Percentiles rank a stretch among this genome's conserved stretches.
phyloP scores from a whole-genome alignment of 2,888 invertebrate species.

The Philereme vetulata region DNA sequence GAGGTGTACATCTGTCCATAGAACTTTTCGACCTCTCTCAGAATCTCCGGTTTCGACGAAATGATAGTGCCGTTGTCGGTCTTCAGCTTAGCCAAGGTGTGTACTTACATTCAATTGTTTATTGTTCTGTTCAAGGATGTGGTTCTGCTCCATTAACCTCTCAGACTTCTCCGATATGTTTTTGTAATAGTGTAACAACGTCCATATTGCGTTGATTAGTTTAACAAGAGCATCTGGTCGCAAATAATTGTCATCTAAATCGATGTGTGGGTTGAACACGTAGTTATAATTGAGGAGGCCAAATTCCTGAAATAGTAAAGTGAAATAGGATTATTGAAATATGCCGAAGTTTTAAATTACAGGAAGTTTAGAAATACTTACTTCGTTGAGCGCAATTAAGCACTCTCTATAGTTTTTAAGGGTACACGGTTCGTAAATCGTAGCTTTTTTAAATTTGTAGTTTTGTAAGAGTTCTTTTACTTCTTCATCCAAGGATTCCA shows the following conservation, averaged over 20 bases:
- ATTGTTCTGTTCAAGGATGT: slow-evolving; percentile 66
- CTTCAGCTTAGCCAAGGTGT: no score
- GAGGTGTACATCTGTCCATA: no score
- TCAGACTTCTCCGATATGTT: slow-evolving; percentile 59
- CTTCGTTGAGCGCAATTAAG: slow-evolving; percentile 72
- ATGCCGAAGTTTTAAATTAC: not conserved
- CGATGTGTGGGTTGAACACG: slow-evolving; percentile 70
- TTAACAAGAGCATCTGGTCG: slow-evolving; percentile 61
- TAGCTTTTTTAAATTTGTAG: slow-evolving; percentile 71
- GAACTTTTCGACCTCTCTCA: no score
- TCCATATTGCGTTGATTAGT: slow-evolving; percentile 71
- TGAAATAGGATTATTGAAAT: not conserved
- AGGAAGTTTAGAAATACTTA: slow-evolving; percentile 38
- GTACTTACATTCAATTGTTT: slow-evolving; percentile 69
- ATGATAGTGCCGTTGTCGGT: no score
- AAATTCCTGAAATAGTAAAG: slow-evolving; percentile 60
- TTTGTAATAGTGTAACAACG: slow-evolving; percentile 65
- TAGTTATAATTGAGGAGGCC: slow-evolving; percentile 67
- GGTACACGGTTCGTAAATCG: slow-evolving; percentile 72
- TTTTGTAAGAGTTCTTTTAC: slow-evolving; percentile 72
- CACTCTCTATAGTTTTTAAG: slow-evolving; percentile 68
- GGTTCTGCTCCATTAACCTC: slow-evolving; percentile 63
- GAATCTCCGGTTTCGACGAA: no score
- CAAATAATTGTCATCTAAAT: slow-evolving; percentile 55
- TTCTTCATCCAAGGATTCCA: slow-evolving; percentile 70